These are phyloP conservation scores for Trimorus sp. DNA, from an alignment of 2,888 invertebrate species.

Conservation along the genomic window DNA sequence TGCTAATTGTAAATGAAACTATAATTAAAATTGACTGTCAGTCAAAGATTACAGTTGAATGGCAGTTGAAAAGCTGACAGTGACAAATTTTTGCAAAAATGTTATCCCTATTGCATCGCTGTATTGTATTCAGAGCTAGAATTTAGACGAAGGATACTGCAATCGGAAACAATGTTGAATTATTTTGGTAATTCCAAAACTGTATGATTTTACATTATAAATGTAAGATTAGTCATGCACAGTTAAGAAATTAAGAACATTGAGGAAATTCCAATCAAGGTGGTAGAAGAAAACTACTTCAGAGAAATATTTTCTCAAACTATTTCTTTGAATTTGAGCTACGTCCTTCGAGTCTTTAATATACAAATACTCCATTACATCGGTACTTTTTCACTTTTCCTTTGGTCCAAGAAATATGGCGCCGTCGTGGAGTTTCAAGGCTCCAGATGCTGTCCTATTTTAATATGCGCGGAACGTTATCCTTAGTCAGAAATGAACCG, in stretches of 20 bases:
- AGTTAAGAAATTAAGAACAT: too few species aligned
- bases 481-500: conserved; percentile 49
- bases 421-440: conserved; percentile 38
- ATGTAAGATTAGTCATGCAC: too few species aligned
- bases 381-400: conserved; percentile 12
- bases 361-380: conserved; percentile 18
- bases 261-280: too few species aligned
- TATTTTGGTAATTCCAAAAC: too few species aligned
- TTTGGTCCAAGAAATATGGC: conserved; percentile 34
- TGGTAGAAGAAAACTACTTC: too few species aligned
- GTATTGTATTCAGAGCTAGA: too few species aligned
- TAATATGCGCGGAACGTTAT: conserved; percentile 48
- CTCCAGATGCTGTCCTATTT: conserved; percentile 24
- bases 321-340: not conserved
- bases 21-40: conserved; percentile 63
- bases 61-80: conserved; percentile 51
- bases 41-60: conserved; percentile 49
- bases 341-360: conserved; percentile 8
- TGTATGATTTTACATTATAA: too few species aligned
- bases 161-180: too few species aligned
- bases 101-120: not conserved
- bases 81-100: conserved; percentile 48
- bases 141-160: too few species aligned
- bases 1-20: conserved; percentile 62
- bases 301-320: too few species aligned